These are phyloP conservation scores for Ceuthmochares aereus DNA, from an alignment of 2,113 vertebrate species.

Conservation along the genomic window DNA sequence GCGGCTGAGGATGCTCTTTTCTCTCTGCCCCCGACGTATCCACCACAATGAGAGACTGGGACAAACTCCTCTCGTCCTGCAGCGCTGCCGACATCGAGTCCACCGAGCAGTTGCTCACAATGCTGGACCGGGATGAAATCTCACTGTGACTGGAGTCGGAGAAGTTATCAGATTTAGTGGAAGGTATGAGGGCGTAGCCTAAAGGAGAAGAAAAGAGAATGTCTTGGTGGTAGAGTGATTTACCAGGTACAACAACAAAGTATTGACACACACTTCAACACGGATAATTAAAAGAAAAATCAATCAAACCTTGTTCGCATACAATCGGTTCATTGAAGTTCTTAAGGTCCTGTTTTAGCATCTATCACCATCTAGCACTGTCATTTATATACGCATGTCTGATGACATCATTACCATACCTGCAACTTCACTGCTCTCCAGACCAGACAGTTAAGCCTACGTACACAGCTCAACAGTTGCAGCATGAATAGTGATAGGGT, in stretches of 20 bases:
- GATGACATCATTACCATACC: not conserved
- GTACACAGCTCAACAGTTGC: not conserved
- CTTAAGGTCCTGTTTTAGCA: not conserved
- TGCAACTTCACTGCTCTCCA: not conserved
- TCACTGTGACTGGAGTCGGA: conserved; percentile 95
- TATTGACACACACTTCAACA: not conserved
- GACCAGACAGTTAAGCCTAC: not conserved
- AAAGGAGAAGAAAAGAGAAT: not conserved
- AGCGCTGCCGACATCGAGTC: conserved; percentile 86
- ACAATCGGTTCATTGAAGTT: not conserved
- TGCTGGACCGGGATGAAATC: conserved; percentile 94
- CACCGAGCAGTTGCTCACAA: conserved; percentile 89
- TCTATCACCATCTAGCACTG: not conserved
- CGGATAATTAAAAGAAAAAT: not conserved
- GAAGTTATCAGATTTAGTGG: conserved; percentile 86
- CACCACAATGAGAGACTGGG: conserved; percentile 57
- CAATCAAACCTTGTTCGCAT: not conserved
- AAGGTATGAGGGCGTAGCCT: conserved; percentile 85
- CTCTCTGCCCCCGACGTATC: conserved; percentile 73
- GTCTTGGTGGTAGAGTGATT: not conserved
- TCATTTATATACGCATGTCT: not conserved
- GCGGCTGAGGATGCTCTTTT: conserved; percentile 61
- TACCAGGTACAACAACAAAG: accelerated
- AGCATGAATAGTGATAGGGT: accelerated
- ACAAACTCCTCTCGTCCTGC: conserved; percentile 80